Evolutionary conservation across 2,888 invertebrate species (phyloP).

Genomic region (Acleris holmiana): DNA sequence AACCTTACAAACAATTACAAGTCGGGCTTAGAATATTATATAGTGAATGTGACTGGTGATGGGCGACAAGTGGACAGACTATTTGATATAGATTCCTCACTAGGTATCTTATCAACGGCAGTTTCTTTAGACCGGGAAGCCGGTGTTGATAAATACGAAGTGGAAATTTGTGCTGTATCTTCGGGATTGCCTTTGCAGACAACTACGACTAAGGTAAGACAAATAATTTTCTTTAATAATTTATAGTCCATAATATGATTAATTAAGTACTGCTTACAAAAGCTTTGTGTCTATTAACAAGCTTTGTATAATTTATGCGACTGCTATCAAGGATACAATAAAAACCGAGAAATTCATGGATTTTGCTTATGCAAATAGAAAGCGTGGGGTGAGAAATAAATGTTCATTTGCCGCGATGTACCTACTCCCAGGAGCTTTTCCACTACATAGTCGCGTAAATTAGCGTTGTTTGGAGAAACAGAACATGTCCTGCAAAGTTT

Average conservation of each 20-base stretch:
- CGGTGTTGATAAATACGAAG: slow-evolving; percentile 91
- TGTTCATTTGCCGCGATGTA: slow-evolving; percentile 2
- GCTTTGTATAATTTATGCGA: not conserved
- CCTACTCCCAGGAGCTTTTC: slow-evolving; percentile 9
- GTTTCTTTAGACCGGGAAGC: slow-evolving; percentile 92
- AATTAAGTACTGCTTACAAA: no score
- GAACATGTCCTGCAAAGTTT: slow-evolving; percentile 26
- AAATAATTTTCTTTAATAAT: not conserved
- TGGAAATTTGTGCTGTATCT: slow-evolving; percentile 93
- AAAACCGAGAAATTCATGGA: no score
- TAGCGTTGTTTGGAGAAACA: slow-evolving; percentile 19
- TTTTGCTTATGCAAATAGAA: slow-evolving; percentile 5
- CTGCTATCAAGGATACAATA: no score
- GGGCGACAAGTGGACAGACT: slow-evolving; percentile 93
- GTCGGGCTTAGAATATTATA: slow-evolving; percentile 92
- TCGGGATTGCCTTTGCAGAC: slow-evolving; percentile 89
- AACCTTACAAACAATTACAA: slow-evolving; percentile 90
- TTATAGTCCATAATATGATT: no score
- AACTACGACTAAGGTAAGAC: slow-evolving; percentile 92
- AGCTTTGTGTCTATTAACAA: not conserved
- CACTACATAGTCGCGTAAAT: slow-evolving; percentile 20
- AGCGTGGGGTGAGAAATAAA: slow-evolving; percentile 33
- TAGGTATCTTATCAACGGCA: slow-evolving; percentile 94
- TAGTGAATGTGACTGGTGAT: slow-evolving; percentile 92
- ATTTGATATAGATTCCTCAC: slow-evolving; percentile 95